phyloP scores from a whole-genome alignment of 2,888 invertebrate genomes.

The Escarpia spicata region DNA sequence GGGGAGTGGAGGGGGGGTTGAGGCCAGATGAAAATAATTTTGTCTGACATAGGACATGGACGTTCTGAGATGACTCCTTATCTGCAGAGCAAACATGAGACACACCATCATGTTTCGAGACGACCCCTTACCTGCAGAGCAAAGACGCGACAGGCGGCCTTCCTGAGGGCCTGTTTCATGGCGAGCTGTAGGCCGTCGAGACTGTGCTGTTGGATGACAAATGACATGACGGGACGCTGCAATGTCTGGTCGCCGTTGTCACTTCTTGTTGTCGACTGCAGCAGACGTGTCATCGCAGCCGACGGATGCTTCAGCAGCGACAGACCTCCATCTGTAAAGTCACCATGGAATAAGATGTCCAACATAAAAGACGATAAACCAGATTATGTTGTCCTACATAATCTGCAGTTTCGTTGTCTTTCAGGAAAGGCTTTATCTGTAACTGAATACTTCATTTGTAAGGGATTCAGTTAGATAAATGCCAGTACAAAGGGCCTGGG shows the following conservation, averaged over 20 bases:
- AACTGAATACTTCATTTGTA: too few relatives aligned
- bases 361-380: too few relatives aligned
- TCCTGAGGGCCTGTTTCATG: constrained; percentile 85
- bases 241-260: neutral
- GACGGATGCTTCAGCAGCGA: constrained; percentile 90
- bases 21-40: too few relatives aligned
- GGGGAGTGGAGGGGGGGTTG: too few relatives aligned
- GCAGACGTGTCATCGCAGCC: constrained; percentile 81
- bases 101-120: neutral
- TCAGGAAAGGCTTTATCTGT: too few relatives aligned
- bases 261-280: constrained; percentile 58
- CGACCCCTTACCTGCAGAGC: constrained; percentile 77
- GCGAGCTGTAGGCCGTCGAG: constrained; percentile 83
- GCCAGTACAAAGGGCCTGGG: too few relatives aligned
- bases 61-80: too few relatives aligned
- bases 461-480: too few relatives aligned
- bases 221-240: constrained; percentile 85
- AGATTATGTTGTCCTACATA: too few relatives aligned
- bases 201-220: constrained; percentile 82
- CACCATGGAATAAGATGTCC: neutral
- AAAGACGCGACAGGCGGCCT: constrained; percentile 76
- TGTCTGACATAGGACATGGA: too few relatives aligned
- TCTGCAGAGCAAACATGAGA: neutral
- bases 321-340: constrained; percentile 75
- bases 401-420: too few relatives aligned